A percentile compares a stretch with the other conserved stretches of the same genome.
phyloP scores from a whole-genome alignment of 1,140 invertebrate species.

The Drosophila suzukii region DNA sequence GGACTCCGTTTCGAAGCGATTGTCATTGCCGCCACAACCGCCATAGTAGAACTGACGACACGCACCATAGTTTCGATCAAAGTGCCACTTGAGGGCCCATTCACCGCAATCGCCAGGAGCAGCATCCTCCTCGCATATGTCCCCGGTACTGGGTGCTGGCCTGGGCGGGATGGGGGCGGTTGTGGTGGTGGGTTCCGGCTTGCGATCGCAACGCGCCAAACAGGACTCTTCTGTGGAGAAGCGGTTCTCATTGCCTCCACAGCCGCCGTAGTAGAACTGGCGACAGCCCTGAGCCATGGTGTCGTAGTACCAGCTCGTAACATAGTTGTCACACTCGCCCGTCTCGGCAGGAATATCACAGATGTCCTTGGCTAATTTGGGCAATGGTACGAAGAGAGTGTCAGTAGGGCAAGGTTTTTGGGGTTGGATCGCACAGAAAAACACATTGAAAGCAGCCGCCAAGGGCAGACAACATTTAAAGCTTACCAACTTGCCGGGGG shows the following conservation, averaged over 20 bases:
- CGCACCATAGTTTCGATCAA: slow-evolving; percentile 88
- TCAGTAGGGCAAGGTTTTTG: slow-evolving; percentile 12
- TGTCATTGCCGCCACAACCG: slow-evolving; percentile 92
- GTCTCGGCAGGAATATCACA: slow-evolving; percentile 90
- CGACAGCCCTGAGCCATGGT: slow-evolving; percentile 88
- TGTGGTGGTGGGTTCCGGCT: slow-evolving; percentile 65
- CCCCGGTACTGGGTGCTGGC: slow-evolving; percentile 9
- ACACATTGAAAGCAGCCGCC: slow-evolving; percentile 72
- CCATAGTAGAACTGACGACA: slow-evolving; percentile 93
- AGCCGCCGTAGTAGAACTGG: slow-evolving; percentile 93
- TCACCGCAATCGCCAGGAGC: slow-evolving; percentile 46
- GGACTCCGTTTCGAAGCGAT: slow-evolving; percentile 89
- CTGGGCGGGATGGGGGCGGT: slow-evolving; percentile 50
- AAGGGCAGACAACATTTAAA: slow-evolving; percentile 56
- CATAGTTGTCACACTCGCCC: slow-evolving; percentile 93
- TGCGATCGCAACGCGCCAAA: slow-evolving; percentile 86
- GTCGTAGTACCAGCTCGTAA: slow-evolving; percentile 93
- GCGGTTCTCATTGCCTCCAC: slow-evolving; percentile 93
- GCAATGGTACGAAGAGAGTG: slow-evolving; percentile 10
- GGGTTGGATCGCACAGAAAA: background rate
- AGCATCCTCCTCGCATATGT: slow-evolving; percentile 53
- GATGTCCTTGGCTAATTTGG: slow-evolving; percentile 85
- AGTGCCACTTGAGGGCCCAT: slow-evolving; percentile 88
- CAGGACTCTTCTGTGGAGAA: slow-evolving; percentile 90
- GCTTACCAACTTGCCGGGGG: slow-evolving; percentile 91